A percentile compares a stretch with the other conserved stretches of the same genome.
These are phyloP conservation scores for Nemotelus nigrinus DNA, from an alignment of 2,888 invertebrate genomes.

Conservation along the genomic window DNA sequence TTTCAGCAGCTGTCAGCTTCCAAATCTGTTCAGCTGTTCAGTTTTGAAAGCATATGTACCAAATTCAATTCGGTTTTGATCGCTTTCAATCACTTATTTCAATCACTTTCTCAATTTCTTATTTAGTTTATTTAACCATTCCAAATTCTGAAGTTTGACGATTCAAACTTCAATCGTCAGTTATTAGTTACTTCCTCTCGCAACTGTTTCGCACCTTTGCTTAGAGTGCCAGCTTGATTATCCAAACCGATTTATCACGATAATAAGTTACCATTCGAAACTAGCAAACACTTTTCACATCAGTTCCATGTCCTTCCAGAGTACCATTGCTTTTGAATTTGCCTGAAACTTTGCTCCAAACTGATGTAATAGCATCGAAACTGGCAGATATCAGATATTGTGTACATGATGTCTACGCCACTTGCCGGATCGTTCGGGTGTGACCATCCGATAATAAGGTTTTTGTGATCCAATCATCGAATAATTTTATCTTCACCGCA, in stretches of 20 bases:
- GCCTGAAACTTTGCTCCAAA: constrained; percentile 90
- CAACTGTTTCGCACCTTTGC: too few species aligned
- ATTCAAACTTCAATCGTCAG: too few species aligned
- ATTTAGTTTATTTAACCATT: too few species aligned
- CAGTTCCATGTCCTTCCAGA: constrained; percentile 98
- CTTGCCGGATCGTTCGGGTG: constrained; percentile 89
- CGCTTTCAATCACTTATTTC: too few species aligned
- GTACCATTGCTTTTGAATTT: constrained; percentile 92
- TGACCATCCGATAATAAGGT: constrained; percentile 91
- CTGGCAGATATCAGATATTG: constrained; percentile 92
- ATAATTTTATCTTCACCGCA: constrained; percentile 95
- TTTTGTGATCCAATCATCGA: constrained; percentile 81
- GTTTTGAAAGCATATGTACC: too few species aligned
- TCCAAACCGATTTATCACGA: constrained; percentile 98
- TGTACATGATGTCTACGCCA: constrained; percentile 96
- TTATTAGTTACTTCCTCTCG: too few species aligned
- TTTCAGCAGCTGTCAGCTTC: too few species aligned
- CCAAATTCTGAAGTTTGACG: too few species aligned
- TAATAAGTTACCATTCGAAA: constrained; percentile 94
- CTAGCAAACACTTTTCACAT: constrained; percentile 97
- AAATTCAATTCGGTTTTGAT: too few species aligned
- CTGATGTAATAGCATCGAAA: constrained; percentile 94
- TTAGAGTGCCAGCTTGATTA: constrained; percentile 87
- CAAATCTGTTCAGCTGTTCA: too few species aligned
- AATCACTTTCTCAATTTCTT: too few species aligned